Percentiles rank a stretch among this genome's conserved stretches.
Conservation (phyloP, 2,113 vertebrate genomes). For the Entomyzon cyanotis region DNA sequence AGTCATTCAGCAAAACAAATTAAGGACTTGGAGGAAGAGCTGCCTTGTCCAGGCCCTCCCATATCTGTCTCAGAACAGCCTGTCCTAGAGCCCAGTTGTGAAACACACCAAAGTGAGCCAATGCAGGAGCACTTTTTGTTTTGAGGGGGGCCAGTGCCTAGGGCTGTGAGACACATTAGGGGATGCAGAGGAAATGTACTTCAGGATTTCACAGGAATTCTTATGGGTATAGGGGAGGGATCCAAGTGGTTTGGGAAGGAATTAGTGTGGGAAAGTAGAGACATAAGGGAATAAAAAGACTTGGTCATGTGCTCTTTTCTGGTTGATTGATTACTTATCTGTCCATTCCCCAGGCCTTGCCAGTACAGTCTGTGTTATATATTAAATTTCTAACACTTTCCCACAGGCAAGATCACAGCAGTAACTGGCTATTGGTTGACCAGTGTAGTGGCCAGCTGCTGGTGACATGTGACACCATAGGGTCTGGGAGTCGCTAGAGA, state of each 20-base stretch:
- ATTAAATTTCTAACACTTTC: neutral
- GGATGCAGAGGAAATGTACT: neutral
- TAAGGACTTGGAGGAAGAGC: neutral
- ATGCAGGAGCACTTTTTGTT: neutral
- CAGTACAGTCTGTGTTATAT: neutral
- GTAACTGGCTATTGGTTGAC: neutral
- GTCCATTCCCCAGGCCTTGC: neutral
- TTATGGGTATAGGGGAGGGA: neutral
- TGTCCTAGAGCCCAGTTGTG: neutral
- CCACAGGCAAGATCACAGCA: neutral
- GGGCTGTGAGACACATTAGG: neutral
- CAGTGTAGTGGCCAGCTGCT: neutral
- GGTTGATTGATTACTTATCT: neutral
- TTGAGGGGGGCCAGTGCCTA: accelerated
- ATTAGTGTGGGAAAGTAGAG: neutral
- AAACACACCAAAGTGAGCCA: neutral
- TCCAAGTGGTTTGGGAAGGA: neutral
- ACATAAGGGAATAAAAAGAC: neutral
- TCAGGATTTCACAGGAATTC: neutral
- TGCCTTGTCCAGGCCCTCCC: neutral
- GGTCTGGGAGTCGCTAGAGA: accelerated
- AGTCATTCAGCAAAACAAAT: neutral
- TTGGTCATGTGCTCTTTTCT: neutral
- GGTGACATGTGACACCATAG: accelerated
- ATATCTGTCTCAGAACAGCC: neutral